These are phyloP conservation scores for Platerodrilus igneus DNA, from an alignment of 2,888 invertebrate genomes.

Conservation along the genomic window DNA sequence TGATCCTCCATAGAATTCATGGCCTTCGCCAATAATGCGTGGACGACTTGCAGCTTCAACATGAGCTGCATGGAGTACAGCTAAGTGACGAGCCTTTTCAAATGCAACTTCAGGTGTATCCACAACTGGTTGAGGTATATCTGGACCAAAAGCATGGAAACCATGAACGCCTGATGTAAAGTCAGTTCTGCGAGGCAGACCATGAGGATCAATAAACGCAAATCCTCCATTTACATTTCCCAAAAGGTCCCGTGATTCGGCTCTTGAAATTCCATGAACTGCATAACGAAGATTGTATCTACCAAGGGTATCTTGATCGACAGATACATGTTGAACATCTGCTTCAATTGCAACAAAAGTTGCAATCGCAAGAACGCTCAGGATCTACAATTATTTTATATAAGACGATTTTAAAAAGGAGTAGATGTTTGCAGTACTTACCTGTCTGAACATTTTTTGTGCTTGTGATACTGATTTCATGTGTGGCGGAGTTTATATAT, in stretches of 20 bases:
- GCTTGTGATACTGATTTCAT: too few species aligned
- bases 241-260: slow-evolving; percentile 26
- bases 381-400: too few species aligned
- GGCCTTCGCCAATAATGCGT: too few species aligned
- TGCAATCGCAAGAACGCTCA: too few species aligned
- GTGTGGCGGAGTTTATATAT: too few species aligned
- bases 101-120: slow-evolving; percentile 34
- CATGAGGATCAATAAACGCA: slow-evolving; percentile 28
- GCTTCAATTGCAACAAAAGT: too few species aligned
- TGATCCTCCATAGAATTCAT: too few species aligned
- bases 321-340: too few species aligned
- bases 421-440: too few species aligned
- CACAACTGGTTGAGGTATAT: slow-evolving; percentile 27
- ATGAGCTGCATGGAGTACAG: slow-evolving; percentile 12
- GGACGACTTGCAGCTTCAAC: slow-evolving; percentile 16
- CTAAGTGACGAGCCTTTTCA: slow-evolving; percentile 28
- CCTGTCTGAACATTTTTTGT: too few species aligned
- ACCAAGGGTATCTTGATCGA: slow-evolving; percentile 28
- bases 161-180: slow-evolving; percentile 26
- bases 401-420: too few species aligned
- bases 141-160: slow-evolving; percentile 24
- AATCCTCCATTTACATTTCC: slow-evolving; percentile 28
- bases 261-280: slow-evolving; percentile 24
- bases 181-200: slow-evolving; percentile 22
- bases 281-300: slow-evolving; percentile 28